Conservation (phyloP, 2,888 invertebrate species). For the Callimorpha dominula region DNA sequence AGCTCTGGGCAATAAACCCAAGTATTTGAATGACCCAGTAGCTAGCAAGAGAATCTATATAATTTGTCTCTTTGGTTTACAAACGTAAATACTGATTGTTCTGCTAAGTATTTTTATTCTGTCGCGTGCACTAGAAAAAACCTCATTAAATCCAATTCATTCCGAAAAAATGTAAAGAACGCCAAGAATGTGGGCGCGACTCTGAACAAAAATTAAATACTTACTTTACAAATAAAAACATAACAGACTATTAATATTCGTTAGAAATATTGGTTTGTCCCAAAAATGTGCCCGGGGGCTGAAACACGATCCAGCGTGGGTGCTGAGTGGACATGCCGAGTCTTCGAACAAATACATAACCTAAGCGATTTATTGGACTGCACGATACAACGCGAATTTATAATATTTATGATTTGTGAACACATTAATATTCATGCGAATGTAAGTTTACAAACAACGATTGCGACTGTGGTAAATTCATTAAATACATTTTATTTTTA, state of each 20-base stretch:
- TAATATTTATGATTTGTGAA: constrained; percentile 66
- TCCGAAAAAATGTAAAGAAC: constrained; percentile 64
- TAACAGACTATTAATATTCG: constrained; percentile 84
- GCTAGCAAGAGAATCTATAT: not conserved
- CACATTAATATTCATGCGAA: constrained; percentile 60
- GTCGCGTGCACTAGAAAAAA: not conserved
- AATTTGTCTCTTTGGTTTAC: not conserved
- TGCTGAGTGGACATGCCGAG: constrained; percentile 73
- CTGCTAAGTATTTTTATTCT: not conserved
- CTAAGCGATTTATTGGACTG: constrained; percentile 56
- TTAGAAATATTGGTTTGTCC: constrained; percentile 86
- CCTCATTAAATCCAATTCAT: constrained; percentile 24
- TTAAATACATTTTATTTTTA: not conserved
- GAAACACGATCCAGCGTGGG: constrained; percentile 81
- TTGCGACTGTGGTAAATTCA: constrained; percentile 29
- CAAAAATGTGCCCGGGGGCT: constrained; percentile 85
- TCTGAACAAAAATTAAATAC: constrained; percentile 71
- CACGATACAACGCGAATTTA: constrained; percentile 69
- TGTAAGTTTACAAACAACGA: constrained; percentile 33
- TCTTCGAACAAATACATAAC: constrained; percentile 43
- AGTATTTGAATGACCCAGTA: not conserved
- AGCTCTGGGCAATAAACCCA: not conserved
- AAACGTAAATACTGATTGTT: not conserved
- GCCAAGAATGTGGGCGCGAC: constrained; percentile 73
- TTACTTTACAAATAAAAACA: constrained; percentile 73